Base-by-base conservation (phyloP, 2,797 vertebrate species). In the Huso huso region DNA sequence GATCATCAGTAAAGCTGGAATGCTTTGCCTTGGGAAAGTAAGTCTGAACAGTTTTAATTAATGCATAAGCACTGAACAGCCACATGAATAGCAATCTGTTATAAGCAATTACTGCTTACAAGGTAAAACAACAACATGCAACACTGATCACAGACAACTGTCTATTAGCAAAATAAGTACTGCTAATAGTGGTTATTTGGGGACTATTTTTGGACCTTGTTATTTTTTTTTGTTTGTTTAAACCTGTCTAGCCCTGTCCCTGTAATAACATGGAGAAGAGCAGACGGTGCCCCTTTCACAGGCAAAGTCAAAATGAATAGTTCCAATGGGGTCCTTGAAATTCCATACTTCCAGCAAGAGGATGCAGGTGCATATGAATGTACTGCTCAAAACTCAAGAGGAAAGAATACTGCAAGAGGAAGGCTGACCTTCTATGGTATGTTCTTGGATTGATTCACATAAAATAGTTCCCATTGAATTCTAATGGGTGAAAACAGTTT, bases 11-110 rank as follows among this genome's bases (percentile, higher is more conserved):
- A 73, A 93, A 89, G 72, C 82, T 97, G 82, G 95, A 96, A 76
- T 98, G 94, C 81, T 97, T 97, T 72, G 94, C 95, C 73, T 84
- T 96, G 78, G 94, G 94, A 86, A 98, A 98, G 95, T 97, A 92
- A 94, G 95, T 95, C 64, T 66, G 51, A 51, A 60, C 62, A 70
- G 70, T 49, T 48, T 52, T 9, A 57, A 58, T 61, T 48, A 71
- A 68, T 67, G 63, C 49, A 67, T 63, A 58, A 58, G 55, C 55
- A n/a, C 9, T 12, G 55, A 11, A 58, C 23, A 37, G 23, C 23
- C 23, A 37, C 23, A 37, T 37, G 23, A 37, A 37, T 37, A 66
- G 48, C 53, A 63, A 48, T 15, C 15, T 55, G 53, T 15, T 37
- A 6, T 11, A 51, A 12, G 60, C n/a, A 51, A n/a, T 62, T 66